A percentile compares a stretch with the other conserved stretches of the same genome.
Conservation (phyloP, 1,140 invertebrate species). For the Bombus superbus region DNA sequence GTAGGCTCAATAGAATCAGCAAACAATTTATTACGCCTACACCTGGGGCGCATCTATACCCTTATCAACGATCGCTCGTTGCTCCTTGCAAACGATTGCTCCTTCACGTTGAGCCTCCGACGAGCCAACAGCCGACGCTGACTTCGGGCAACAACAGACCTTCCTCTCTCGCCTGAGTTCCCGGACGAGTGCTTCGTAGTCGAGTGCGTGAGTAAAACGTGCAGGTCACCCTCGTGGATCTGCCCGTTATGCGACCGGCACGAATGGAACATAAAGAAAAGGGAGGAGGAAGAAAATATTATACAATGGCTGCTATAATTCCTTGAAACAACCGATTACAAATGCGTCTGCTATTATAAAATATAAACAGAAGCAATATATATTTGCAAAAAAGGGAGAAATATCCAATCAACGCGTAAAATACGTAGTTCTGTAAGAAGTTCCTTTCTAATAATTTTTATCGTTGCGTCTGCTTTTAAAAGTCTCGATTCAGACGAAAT, state of each 20-base stretch:
- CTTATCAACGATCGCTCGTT: constrained; percentile 66
- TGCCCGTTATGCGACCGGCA: constrained; percentile 17
- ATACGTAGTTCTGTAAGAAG: too few relatives aligned
- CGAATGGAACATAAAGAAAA: neutral
- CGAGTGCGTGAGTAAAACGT: constrained; percentile 39
- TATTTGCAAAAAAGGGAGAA: too few relatives aligned
- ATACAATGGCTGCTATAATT: neutral
- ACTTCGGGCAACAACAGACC: constrained; percentile 32
- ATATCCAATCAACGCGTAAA: too few relatives aligned
- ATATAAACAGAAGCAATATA: too few relatives aligned
- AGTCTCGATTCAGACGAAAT: too few relatives aligned
- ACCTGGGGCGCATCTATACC: constrained; percentile 66
- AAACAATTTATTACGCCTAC: constrained; percentile 72
- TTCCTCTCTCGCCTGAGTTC: constrained; percentile 18
- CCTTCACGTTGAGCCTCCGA: constrained; percentile 58
- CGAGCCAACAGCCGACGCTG: constrained; percentile 36
- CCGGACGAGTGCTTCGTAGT: neutral
- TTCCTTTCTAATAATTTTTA: neutral
- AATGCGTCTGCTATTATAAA: too few relatives aligned
- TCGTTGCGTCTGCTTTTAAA: too few relatives aligned
- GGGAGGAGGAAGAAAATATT: neutral
- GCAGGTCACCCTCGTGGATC: constrained; percentile 13
- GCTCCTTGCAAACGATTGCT: constrained; percentile 64
- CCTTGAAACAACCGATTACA: neutral
- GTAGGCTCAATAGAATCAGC: constrained; percentile 71